Evolutionary conservation across 2,113 vertebrate genomes (phyloP).

Genomic region (Aramus guarauna): DNA sequence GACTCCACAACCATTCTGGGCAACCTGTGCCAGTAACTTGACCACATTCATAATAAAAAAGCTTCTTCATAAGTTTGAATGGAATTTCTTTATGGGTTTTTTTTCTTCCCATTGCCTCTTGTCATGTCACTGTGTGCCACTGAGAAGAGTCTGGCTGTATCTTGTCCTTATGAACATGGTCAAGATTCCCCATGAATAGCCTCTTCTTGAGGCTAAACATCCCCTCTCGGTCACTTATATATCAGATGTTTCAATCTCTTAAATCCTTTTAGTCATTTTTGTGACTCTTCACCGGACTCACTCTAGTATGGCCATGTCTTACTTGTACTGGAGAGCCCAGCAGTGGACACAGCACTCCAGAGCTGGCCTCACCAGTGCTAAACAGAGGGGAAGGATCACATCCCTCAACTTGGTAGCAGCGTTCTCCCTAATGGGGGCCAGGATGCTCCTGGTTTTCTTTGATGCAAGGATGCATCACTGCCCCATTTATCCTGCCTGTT

Average conservation of each 20-base stretch:
- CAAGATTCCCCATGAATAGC: neutral
- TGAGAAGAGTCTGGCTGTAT: neutral
- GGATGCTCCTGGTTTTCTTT: neutral
- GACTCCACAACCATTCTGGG: neutral
- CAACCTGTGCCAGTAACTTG: neutral
- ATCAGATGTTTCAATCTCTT: neutral
- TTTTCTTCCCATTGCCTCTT: neutral
- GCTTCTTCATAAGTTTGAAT: neutral
- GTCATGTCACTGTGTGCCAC: neutral
- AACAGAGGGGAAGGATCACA: neutral
- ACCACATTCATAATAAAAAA: neutral
- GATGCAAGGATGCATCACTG: neutral
- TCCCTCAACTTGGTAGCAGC: neutral
- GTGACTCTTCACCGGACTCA: neutral
- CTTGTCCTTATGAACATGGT: neutral
- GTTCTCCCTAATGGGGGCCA: neutral
- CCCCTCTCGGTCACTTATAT: neutral
- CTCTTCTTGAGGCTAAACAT: neutral
- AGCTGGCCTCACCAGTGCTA: neutral
- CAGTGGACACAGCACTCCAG: neutral
- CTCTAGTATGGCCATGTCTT: neutral
- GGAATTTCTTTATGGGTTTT: neutral
- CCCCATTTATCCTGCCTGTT: neutral
- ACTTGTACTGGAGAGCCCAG: neutral
- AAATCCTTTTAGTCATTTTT: neutral